These are phyloP conservation scores for Berghia stephanieae DNA, from an alignment of 1,140 invertebrate genomes.

Conservation along the genomic window DNA sequence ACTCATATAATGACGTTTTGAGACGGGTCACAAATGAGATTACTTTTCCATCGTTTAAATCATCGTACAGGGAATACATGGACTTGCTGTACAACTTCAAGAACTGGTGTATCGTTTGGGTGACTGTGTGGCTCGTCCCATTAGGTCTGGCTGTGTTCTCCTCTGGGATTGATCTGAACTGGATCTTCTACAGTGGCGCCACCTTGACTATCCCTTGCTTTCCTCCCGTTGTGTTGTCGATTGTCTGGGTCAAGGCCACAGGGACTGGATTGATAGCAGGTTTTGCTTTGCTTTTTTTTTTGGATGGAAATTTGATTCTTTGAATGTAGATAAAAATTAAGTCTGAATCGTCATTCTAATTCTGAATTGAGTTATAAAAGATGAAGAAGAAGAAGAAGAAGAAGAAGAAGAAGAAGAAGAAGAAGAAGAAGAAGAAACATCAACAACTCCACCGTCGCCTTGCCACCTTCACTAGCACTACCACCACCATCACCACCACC, in stretches of 20 bases:
- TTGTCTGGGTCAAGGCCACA: constrained; percentile 61
- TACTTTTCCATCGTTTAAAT: too few species aligned
- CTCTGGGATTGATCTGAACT: constrained; percentile 60
- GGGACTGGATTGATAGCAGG: constrained; percentile 56
- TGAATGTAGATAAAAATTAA: neutral
- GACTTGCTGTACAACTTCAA: constrained; percentile 64
- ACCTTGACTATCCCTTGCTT: constrained; percentile 61
- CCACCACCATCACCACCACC: neutral
- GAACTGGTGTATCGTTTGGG: constrained; percentile 63
- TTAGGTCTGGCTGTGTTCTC: constrained; percentile 58
- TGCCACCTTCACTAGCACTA: too few species aligned
- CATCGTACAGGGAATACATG: constrained; percentile 58
- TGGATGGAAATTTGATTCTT: too few species aligned
- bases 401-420: too few species aligned
- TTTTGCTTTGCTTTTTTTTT: constrained; percentile 27
- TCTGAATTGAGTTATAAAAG: too few species aligned
- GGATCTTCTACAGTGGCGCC: constrained; percentile 62
- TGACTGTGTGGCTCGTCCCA: constrained; percentile 57
- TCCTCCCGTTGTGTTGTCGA: constrained; percentile 59
- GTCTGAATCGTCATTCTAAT: too few species aligned
- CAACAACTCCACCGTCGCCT: too few species aligned
- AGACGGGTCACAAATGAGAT: too few species aligned
- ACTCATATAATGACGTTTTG: too few species aligned
- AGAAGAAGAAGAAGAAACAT: too few species aligned
- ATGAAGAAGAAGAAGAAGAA: too few species aligned